phyloP scores from a whole-genome alignment of 2,797 vertebrate genomes.

The Mus caroli region DNA sequence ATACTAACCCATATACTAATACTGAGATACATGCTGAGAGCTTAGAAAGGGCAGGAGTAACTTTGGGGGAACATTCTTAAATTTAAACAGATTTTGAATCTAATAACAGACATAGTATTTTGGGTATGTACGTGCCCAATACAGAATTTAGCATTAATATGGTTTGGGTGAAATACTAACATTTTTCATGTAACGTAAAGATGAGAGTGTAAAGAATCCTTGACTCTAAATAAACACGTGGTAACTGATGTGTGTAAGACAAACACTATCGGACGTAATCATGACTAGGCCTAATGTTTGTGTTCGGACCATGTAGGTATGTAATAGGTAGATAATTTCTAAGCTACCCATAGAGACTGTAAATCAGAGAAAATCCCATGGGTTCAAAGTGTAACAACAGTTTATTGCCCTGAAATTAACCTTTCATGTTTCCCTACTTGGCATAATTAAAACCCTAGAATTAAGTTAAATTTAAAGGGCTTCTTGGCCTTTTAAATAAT shows the following conservation, averaged over 20 bases:
- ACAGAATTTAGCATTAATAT: constrained; percentile 49
- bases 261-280: constrained; percentile 46
- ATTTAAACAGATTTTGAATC: constrained; percentile 35
- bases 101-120: constrained; percentile 9
- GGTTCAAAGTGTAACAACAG: background rate
- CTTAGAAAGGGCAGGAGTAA: constrained; percentile 28
- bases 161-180: background rate
- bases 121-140: background rate
- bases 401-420: constrained; percentile 38
- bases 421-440: constrained; percentile 26
- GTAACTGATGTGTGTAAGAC: background rate
- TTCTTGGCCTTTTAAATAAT: constrained; percentile 51
- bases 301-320: background rate
- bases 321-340: constrained; percentile 17
- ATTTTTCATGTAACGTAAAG: constrained; percentile 33
- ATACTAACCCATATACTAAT: background rate
- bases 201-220: constrained; percentile 33
- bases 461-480: constrained; percentile 53
- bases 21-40: constrained; percentile 41
- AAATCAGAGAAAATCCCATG: constrained; percentile 29
- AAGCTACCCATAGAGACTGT: constrained; percentile 32
- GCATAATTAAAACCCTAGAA: constrained; percentile 55
- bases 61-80: constrained; percentile 60
- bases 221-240: background rate
- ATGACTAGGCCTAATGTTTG: background rate